Percentiles rank a stretch among this genome's conserved stretches.
Evolutionary conservation across 2,797 vertebrate genomes (phyloP).

Genomic region (Selene dorsalis): DNA sequence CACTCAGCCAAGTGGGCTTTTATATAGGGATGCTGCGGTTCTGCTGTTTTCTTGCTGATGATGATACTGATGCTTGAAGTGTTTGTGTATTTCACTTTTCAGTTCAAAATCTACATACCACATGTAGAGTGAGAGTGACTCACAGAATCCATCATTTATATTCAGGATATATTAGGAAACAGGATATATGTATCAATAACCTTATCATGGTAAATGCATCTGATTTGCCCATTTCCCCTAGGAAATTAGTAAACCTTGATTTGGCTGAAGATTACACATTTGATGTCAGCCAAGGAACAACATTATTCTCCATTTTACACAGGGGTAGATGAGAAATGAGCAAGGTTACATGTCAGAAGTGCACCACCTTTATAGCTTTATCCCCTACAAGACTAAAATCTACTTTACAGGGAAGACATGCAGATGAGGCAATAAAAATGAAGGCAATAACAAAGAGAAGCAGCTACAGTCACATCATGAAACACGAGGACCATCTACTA

Average conservation of each 20-base stretch:
- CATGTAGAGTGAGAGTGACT: neutral
- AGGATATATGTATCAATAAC: neutral
- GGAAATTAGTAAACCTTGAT: slow-evolving; percentile 13
- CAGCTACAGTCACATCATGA: slow-evolving; percentile 14
- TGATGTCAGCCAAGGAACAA: neutral
- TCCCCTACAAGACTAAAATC: neutral
- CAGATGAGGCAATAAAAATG: neutral
- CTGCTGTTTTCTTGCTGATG: neutral
- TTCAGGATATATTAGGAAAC: slow-evolving; percentile 14
- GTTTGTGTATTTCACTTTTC: neutral
- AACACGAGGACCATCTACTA: neutral
- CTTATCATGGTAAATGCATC: slow-evolving; percentile 17
- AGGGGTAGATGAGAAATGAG: neutral
- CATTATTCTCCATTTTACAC: neutral
- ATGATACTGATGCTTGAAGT: neutral
- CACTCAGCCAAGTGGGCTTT: slow-evolving; percentile 34
- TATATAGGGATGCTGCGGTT: neutral
- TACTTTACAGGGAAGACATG: neutral
- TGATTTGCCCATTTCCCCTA: neutral
- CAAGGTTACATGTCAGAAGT: neutral
- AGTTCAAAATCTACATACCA: neutral
- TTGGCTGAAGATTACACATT: neutral
- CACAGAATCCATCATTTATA: slow-evolving; percentile 20
- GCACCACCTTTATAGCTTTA: neutral
- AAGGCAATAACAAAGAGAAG: slow-evolving; percentile 12